phyloP scores from a whole-genome alignment of 53 echinoderm and acorn worm species.

The Stichopus horrens region DNA sequence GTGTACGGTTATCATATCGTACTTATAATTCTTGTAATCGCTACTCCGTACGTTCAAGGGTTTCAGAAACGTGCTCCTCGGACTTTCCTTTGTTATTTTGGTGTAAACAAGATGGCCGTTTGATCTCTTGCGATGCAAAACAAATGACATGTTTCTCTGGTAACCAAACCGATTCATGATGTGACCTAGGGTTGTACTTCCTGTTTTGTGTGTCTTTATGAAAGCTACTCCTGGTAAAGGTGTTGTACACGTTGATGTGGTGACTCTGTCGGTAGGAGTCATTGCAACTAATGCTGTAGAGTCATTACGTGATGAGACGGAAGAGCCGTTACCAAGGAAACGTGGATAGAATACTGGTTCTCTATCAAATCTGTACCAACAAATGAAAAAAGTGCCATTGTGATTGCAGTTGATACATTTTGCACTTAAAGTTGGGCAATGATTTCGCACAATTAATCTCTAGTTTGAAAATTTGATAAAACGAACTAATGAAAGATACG shows the following conservation, averaged over 20 bases:
- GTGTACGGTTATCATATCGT: conserved; percentile 74
- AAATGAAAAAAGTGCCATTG: no score
- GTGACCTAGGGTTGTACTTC: conserved; percentile 71
- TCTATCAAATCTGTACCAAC: no score
- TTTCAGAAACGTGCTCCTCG: conserved; percentile 59
- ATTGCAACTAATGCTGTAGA: no score
- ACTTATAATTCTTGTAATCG: conserved; percentile 50
- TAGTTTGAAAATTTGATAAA: no score
- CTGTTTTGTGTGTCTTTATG: conserved; percentile 84
- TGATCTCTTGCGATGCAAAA: conserved; percentile 47
- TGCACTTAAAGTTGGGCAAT: no score
- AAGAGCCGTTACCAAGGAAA: no score
- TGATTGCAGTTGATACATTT: no score
- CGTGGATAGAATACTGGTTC: no score
- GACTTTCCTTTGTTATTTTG: conserved; percentile 48
- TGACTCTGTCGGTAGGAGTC: no score
- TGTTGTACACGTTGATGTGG: neutral
- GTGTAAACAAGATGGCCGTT: conserved; percentile 65
- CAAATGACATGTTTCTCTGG: conserved; percentile 62
- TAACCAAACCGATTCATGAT: conserved; percentile 74
- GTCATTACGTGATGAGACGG: no score
- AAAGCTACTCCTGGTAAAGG: conserved; percentile 58
- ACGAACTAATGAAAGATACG: no score
- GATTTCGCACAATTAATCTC: no score
- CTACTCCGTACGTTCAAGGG: conserved; percentile 48